Evolutionary conservation across 2,888 invertebrate genomes (phyloP), one percentile per base, ranked within the genome.

Genomic region (Siphlonurus alternatus): DNA sequence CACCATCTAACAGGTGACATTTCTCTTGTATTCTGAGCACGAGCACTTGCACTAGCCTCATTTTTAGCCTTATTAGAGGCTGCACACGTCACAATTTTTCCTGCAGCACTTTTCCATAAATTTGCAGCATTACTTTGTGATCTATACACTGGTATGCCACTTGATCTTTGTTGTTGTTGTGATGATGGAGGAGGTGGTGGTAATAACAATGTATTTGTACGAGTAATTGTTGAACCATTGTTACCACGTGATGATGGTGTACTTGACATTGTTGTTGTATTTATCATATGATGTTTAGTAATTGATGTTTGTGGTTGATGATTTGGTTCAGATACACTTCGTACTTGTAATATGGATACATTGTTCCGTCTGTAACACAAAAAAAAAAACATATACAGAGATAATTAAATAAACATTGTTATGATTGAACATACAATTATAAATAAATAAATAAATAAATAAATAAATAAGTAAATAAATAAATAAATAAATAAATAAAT

Each of bases 1-100:
- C 80, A 80, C 82, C 82, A 81, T 66, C 81, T 73, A 10, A 82
- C 81, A 2, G 82, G 82, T 0, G 81, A 81, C 59, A 82, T 70
- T 69, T 82, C 81, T 2, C 81, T 72, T 67, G 76, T 76, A 69
- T 76, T 78, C 62, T 72, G 73, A 23, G 75, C 75, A 1, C 77
- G 5, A 10, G 38, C 38, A 38, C 7, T 38, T 38, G 5, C 15
- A 5, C 7, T 15, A 10, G 38, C 38, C 15, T 38, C 38, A 38
- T 15, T 38, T 15, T 38, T 38, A 10, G 38, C 5, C 38, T 38
- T 38, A n/a, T n/a, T n/a, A n/a, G n/a, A n/a, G 7, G 38, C 38
- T 10, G 5, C 15, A 38, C 38, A 38, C 15, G 38, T 38, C 38
- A 38, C 38, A 15, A 38, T 38, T 38, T 38, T 38, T 10, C 38